Conservation (phyloP, 2,113 vertebrate genomes). For the Heterotilapia buettikoferi region DNA sequence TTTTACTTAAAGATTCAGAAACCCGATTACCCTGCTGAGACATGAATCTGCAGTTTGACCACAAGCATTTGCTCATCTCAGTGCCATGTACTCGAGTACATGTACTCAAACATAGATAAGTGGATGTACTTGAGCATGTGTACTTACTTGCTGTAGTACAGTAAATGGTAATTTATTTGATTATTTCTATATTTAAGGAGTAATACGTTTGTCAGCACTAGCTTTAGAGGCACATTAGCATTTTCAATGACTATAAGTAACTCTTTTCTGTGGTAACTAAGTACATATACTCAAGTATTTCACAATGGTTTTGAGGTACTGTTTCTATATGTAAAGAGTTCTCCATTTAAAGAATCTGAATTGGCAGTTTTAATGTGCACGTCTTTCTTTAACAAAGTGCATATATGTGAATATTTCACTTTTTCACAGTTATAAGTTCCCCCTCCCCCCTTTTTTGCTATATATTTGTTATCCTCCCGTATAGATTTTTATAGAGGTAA, state of each 20-base stretch:
- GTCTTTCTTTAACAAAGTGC: not conserved
- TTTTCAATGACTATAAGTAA: not conserved
- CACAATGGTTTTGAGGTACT: not conserved
- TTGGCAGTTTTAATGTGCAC: not conserved
- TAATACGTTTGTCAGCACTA: not conserved
- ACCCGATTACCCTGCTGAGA: not conserved
- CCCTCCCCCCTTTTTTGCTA: fast-evolving
- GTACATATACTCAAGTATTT: not conserved
- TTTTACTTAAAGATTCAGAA: not conserved
- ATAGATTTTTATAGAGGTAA: not conserved
- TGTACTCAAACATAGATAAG: not conserved
- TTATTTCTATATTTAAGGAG: not conserved
- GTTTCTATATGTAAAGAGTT: not conserved
- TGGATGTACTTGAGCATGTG: not conserved
- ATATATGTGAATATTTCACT: not conserved
- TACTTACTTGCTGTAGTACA: not conserved
- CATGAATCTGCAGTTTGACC: not conserved
- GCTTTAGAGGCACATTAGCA: not conserved
- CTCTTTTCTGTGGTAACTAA: not conserved
- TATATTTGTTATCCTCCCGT: not conserved
- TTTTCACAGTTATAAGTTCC: not conserved
- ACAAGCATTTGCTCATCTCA: not conserved
- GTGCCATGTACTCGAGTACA: not conserved
- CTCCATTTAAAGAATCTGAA: not conserved
- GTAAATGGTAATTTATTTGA: not conserved